Percentiles rank a stretch among this genome's conserved stretches.
These are phyloP conservation scores for Pogonocherus hispidulus DNA, from an alignment of 2,888 invertebrate genomes.

Conservation along the genomic window DNA sequence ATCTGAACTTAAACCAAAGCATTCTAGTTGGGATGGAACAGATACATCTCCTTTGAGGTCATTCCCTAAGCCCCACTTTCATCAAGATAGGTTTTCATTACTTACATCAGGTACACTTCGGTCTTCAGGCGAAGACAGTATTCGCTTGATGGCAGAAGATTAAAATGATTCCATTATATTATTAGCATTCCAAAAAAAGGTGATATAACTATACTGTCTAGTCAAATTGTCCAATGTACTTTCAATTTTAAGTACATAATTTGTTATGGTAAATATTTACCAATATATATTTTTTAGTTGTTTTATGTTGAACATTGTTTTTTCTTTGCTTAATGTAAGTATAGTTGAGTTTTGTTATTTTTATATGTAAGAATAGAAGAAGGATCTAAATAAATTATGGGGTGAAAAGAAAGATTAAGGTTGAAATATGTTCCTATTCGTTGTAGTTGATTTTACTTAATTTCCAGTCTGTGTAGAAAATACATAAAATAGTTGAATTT, in stretches of 20 bases:
- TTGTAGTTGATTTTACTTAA: too few relatives aligned
- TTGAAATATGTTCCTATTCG: too few relatives aligned
- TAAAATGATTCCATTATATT: slow-evolving; percentile 46
- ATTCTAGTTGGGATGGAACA: slow-evolving; percentile 63
- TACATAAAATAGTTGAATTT: too few relatives aligned
- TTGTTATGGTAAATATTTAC: slow-evolving; percentile 24
- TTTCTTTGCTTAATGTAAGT: not conserved
- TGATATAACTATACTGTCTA: slow-evolving; percentile 35
- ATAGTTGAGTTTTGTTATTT: not conserved
- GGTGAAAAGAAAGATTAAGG: too few relatives aligned
- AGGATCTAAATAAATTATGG: too few relatives aligned
- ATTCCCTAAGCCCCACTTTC: slow-evolving; percentile 64
- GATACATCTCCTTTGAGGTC: slow-evolving; percentile 61
- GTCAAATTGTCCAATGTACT: slow-evolving; percentile 31
- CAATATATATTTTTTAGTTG: slow-evolving; percentile 2
- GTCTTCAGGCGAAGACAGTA: slow-evolving; percentile 72
- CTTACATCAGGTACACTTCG: slow-evolving; percentile 71
- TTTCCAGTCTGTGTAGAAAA: too few relatives aligned
- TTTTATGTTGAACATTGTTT: slow-evolving; percentile 10
- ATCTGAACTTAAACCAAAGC: slow-evolving; percentile 62
- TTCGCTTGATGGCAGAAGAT: slow-evolving; percentile 69
- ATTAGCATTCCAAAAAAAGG: slow-evolving; percentile 32
- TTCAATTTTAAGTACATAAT: slow-evolving; percentile 22
- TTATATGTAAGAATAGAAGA: too few relatives aligned
- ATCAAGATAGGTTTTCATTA: slow-evolving; percentile 71